Conservation (phyloP, 2,797 vertebrate species). For the Sorex maritimensis region DNA sequence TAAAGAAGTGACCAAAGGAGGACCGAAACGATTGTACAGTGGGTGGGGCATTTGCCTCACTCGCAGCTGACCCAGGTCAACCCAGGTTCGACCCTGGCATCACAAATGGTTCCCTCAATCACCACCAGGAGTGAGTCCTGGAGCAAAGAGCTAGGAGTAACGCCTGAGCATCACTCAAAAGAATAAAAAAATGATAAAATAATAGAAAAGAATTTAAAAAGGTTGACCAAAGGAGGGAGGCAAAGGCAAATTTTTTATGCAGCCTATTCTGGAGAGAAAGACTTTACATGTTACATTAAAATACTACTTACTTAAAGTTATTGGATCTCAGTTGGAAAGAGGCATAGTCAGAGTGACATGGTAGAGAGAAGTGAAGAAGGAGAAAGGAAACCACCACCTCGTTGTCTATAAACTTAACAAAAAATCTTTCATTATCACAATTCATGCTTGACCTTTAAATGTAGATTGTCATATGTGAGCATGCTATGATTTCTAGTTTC, state of each 20-base stretch:
- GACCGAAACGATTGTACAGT: no score
- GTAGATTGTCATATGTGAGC: constrained; percentile 43
- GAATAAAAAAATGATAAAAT: no score
- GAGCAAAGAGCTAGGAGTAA: no score
- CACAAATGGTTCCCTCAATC: no score
- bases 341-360: background rate
- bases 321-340: constrained; percentile 25
- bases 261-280: constrained; percentile 39
- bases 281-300: constrained; percentile 53
- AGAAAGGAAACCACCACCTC: background rate
- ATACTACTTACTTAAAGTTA: constrained; percentile 43
- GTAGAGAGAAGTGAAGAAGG: background rate
- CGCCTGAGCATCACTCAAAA: no score
- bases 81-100: no score
- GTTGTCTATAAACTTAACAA: background rate
- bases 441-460: constrained; percentile 27
- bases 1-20: no score
- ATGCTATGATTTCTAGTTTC: constrained; percentile 58
- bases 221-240: constrained; percentile 31
- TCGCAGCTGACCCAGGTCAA: no score
- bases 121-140: no score
- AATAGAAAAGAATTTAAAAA: background rate
- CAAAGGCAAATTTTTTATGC: constrained; percentile 39
- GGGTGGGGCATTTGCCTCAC: no score
- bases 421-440: background rate